Evolutionary conservation across 2,113 vertebrate genomes (phyloP), one percentile per base, ranked within the genome.

Genomic region (Psophia crepitans): DNA sequence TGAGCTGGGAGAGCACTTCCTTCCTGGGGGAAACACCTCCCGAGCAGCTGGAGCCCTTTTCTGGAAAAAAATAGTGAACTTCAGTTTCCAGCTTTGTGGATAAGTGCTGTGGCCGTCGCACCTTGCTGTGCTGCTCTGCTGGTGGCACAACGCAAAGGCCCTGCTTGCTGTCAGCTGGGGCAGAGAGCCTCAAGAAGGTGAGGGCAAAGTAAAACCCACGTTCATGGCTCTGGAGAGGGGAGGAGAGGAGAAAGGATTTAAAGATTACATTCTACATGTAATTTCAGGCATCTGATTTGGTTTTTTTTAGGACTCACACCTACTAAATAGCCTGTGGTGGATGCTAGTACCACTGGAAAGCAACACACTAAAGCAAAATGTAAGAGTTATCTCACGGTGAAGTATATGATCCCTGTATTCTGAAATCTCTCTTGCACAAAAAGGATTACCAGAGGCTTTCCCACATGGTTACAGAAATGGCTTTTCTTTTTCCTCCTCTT

Each of bases 391-490:
- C 61, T 64, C 24, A 28, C 22, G 23, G 28, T 30, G 22, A 84
- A 30, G 61, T 84, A 4, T 24, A 4, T 24, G 53, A 79, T 84
- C 17, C 37, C 12, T 73, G 41, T 39, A 81, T 84, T 90, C 61
- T 79, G 61, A 91, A 86, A 78, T 56, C 26, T 75, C 6, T 8
- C 49, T 66, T 49, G 37, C 69, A 73, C 27, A 75, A 71, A 75
- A 94, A 87, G 28, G 61, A 68, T 87, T 93, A 73, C 14, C 49
- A 69, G n/a, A 84, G 66, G 61, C 15, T 89, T 92, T 93, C 39
- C 69, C 27, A 53, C 37, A 20, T 32, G 32, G 19, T 70, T 73
- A 53, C 39, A 79, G 69, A 92, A 87, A 82, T 15, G 82, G 48
- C 24, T 87, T 89, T 68, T 27, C 53, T 77, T 51, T 26, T 9